Conservation (phyloP, 2,113 vertebrate species). For the Myrmophylax atrothorax region DNA sequence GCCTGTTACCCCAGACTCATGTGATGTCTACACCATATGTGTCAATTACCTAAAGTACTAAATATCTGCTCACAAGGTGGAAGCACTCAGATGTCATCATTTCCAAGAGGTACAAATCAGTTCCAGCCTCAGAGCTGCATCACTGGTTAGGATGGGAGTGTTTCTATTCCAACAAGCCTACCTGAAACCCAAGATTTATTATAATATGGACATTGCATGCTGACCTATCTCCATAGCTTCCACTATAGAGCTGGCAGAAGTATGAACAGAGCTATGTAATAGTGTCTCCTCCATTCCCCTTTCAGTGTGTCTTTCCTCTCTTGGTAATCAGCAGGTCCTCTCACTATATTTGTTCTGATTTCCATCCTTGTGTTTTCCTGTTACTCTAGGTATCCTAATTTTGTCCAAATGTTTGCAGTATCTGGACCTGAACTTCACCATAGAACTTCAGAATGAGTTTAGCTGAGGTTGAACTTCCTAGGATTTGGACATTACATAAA, state of each 20-base stretch:
- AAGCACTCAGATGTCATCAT: not conserved
- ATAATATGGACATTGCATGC: not conserved
- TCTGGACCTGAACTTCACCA: not conserved
- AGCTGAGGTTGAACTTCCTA: not conserved
- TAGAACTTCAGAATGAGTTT: not conserved
- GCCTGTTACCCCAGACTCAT: not conserved
- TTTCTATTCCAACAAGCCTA: not conserved
- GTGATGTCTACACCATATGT: not conserved
- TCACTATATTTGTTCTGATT: not conserved
- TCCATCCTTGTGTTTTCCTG: not conserved
- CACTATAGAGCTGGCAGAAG: not conserved
- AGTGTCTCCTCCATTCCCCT: not conserved
- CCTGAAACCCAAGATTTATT: not conserved
- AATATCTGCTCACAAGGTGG: not conserved
- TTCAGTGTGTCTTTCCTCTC: not conserved
- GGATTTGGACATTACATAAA: not conserved
- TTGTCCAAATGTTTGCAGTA: not conserved
- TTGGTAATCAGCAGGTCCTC: not conserved
- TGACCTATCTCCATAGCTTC: not conserved
- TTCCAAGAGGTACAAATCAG: not conserved
- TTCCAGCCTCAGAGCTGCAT: not conserved
- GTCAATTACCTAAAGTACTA: not conserved
- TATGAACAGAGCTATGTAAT: not conserved
- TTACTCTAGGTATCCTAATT: not conserved
- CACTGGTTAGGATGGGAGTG: not conserved